These are phyloP conservation scores for Bovichtus variegatus DNA, from an alignment of 2,797 vertebrate species.

Conservation along the genomic window DNA sequence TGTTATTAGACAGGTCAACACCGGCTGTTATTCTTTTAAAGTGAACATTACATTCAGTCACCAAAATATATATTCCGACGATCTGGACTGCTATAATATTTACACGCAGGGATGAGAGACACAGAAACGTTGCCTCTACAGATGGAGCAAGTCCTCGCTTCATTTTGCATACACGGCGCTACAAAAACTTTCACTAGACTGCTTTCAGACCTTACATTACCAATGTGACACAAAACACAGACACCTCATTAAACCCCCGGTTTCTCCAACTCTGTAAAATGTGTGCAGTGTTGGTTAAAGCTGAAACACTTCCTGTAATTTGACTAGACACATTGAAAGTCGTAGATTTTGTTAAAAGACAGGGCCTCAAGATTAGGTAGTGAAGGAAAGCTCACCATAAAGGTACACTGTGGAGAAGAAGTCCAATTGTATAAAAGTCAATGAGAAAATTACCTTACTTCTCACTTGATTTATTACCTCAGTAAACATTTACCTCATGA, in stretches of 20 bases:
- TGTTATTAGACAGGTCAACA: not conserved
- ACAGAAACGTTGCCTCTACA: not conserved
- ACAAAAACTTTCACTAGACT: conserved; percentile 6
- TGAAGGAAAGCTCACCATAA: no score
- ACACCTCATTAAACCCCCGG: not conserved
- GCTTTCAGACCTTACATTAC: not conserved
- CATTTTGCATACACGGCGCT: not conserved
- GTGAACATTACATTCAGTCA: not conserved
- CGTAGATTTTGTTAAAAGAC: no score
- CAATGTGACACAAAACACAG: not conserved
- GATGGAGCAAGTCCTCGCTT: not conserved
- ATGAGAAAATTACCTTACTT: no score
- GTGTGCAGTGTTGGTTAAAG: not conserved
- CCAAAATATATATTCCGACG: not conserved
- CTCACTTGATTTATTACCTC: no score
- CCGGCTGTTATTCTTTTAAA: not conserved
- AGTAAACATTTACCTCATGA: no score
- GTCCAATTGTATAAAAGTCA: no score
- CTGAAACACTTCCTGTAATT: not conserved
- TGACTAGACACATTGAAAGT: no score
- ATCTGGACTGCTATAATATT: conserved; percentile 12
- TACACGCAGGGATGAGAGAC: not conserved
- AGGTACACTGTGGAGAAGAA: no score
- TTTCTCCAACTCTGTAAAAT: not conserved
- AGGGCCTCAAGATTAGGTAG: not conserved